These are phyloP conservation scores for Molorchus minor DNA, from an alignment of 2,888 invertebrate genomes.

Conservation along the genomic window DNA sequence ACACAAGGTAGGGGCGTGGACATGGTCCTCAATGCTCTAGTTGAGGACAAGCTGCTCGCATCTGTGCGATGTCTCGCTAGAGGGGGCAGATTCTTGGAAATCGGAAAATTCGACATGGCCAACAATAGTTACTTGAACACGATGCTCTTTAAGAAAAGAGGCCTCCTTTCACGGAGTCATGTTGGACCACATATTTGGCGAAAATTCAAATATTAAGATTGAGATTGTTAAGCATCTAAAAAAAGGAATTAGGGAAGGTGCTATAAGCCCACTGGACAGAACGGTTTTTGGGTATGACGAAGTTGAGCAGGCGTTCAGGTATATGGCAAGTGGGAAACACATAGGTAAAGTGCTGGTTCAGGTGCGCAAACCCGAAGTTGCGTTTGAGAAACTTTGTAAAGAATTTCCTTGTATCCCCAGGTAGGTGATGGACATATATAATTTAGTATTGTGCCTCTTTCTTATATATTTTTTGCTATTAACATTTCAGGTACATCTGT, in stretches of 20 bases:
- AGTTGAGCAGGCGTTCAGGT: constrained; percentile 65
- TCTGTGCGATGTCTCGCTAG: constrained; percentile 69
- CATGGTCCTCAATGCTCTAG: constrained; percentile 87
- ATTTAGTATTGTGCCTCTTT: too few relatives aligned
- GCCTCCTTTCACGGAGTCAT: constrained; percentile 82
- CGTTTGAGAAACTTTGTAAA: neutral
- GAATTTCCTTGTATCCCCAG: neutral
- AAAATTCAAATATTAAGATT: constrained; percentile 22
- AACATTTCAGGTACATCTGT: constrained; percentile 65
- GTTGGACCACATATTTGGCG: constrained; percentile 65
- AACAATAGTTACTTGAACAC: constrained; percentile 63
- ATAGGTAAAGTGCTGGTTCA: constrained; percentile 72
- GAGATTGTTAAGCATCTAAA: constrained; percentile 11
- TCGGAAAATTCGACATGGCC: constrained; percentile 53
- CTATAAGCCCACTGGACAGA: constrained; percentile 74
- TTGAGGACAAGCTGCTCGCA: constrained; percentile 81
- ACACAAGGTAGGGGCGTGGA: constrained; percentile 91
- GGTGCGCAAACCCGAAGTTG: constrained; percentile 52
- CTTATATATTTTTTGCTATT: neutral
- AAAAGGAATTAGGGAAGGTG: constrained; percentile 61
- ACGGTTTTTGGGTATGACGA: constrained; percentile 73
- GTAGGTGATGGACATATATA: neutral
- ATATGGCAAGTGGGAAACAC: neutral
- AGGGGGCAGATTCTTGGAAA: constrained; percentile 80
- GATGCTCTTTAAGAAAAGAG: constrained; percentile 74